Evolutionary conservation across 2,113 vertebrate species (phyloP).

Genomic region (Anhinga rufa): DNA sequence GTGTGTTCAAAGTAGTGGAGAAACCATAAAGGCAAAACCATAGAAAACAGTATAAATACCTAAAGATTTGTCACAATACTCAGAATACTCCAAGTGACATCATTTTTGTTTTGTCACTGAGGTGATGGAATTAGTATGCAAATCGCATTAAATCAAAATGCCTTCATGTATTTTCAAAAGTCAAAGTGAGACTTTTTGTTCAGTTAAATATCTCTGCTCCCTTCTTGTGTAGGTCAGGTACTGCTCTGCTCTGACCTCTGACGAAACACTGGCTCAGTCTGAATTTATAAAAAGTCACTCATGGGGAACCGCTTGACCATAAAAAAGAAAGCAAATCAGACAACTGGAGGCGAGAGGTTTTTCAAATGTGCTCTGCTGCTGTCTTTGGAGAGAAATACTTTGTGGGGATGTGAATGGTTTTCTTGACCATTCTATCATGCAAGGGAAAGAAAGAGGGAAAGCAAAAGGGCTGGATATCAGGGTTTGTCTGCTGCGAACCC

Average conservation of each 20-base stretch:
- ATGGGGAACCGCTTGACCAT: neutral
- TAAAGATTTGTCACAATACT: neutral
- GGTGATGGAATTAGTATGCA: neutral
- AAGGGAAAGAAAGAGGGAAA: neutral
- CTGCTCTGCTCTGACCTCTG: neutral
- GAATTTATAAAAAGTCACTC: neutral
- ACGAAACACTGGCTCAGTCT: neutral
- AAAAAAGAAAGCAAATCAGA: neutral
- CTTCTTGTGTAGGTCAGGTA: neutral
- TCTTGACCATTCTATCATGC: accelerated
- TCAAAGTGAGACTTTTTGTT: neutral
- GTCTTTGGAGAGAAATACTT: neutral
- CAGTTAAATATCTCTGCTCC: neutral
- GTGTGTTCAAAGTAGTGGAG: neutral
- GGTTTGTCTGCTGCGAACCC: neutral
- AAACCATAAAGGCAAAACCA: neutral
- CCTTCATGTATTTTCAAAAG: neutral
- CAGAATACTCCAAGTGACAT: neutral
- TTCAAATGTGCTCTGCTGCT: neutral
- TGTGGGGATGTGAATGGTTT: neutral
- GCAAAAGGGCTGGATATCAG: neutral
- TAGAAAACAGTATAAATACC: neutral
- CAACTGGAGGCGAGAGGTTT: neutral
- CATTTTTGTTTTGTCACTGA: neutral
- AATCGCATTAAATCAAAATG: neutral